Evolutionary conservation across 1,140 invertebrate genomes (phyloP), one percentile per base, ranked within the genome.

Genomic region (Penaeus chinensis): DNA sequence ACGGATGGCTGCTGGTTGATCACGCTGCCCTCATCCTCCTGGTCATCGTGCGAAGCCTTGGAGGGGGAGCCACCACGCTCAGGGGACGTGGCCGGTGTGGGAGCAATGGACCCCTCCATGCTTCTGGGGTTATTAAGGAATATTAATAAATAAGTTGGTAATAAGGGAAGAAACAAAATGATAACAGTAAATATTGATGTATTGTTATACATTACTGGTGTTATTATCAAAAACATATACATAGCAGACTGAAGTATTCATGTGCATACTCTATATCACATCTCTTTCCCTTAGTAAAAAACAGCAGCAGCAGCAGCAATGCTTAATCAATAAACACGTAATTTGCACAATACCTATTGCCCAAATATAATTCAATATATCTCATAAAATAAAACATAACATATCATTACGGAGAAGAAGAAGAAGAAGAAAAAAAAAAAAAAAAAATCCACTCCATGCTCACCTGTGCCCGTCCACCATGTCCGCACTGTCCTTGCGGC

Each of bases 21-120:
- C 32, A 83, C 86, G n/a, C 54, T 61, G 16, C 24, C 74, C 47
- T 79, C 77, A 22, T 80, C 62, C 11, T 66, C 62, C 78, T 63
- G 32, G 24, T 62, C 63, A 27, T 79, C 62, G 3, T 85, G 27
- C 4, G 60, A 42, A n/a, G 66, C 89, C 62, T 85, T 85, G 69
- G 84, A 61, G 11, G 84, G 78, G 18, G 89, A 85, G 42, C 79
- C 20, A 13, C 60, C 20, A 10, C 60, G 63, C 10, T 84, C 85
- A 8, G 89, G 89, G 47, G 89, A 90, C 1, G 89, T 90, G 69
- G 89, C 89, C 54, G 89, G 89, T 10, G 89, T 90, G 27, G 89
- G 89, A 5, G 89, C 89, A 37, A 90, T 87, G 13, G 89, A 90
- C 22, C 84, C 89, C 37, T 87, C 80, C 32, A 85, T 20, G n/a